Conservation (phyloP, 2,888 invertebrate genomes). For the Anoplius nigerrimus region DNA sequence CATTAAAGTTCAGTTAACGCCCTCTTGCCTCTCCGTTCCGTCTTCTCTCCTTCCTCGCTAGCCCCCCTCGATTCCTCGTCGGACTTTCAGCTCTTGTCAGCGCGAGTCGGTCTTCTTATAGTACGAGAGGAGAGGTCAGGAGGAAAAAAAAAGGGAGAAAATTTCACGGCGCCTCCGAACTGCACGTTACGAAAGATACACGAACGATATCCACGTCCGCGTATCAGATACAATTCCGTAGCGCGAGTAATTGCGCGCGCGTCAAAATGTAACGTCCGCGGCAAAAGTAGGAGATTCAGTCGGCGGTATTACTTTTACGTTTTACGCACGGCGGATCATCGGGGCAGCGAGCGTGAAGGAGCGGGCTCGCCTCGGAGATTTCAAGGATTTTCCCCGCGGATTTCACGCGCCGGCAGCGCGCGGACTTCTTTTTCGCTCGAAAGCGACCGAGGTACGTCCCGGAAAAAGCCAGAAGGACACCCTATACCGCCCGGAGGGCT, state of each 20-base stretch:
- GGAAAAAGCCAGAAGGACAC: slow-evolving; percentile 29
- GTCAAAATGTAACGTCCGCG: too few relatives aligned
- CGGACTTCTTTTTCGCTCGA: slow-evolving; percentile 23
- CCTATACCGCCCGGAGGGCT: slow-evolving; percentile 13
- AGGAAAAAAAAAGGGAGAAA: too few relatives aligned
- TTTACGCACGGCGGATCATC: slow-evolving; percentile 8
- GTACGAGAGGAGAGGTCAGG: too few relatives aligned
- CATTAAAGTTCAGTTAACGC: slow-evolving; percentile 75
- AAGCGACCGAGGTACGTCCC: slow-evolving; percentile 22
- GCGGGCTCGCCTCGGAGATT: slow-evolving; percentile 35
- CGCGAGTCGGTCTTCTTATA: too few relatives aligned
- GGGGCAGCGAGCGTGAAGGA: slow-evolving; percentile 10
- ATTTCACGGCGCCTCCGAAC: too few relatives aligned
- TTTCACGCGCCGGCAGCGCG: slow-evolving; percentile 43
- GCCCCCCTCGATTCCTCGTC: slow-evolving; percentile 2
- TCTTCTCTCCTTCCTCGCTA: slow-evolving; percentile 13
- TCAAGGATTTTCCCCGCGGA: slow-evolving; percentile 41
- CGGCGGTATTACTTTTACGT: background rate
- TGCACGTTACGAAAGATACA: too few relatives aligned
- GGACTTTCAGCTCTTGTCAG: slow-evolving; percentile 1
- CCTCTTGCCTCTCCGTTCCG: slow-evolving; percentile 63
- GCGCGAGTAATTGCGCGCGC: too few relatives aligned
- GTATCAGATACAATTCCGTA: too few relatives aligned
- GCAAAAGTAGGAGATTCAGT: background rate
- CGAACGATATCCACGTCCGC: too few relatives aligned